Conservation (phyloP, 2,888 invertebrate species). For the Branchellion lobata region DNA sequence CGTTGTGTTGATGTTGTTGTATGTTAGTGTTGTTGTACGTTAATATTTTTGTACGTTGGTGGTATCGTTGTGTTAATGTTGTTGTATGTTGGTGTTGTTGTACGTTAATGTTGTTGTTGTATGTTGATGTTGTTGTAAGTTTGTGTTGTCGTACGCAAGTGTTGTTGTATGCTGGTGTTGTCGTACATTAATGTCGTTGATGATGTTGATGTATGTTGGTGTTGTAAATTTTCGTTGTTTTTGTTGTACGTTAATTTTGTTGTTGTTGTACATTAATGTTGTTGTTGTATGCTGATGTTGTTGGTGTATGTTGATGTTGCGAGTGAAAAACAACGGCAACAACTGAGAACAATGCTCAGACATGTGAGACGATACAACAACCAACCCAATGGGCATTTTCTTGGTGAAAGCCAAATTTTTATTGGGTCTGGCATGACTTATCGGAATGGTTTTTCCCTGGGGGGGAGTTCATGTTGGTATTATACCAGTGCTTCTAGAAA, state of each 20-base stretch:
- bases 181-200: no score
- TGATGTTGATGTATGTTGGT: no score
- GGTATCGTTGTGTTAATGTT: background rate
- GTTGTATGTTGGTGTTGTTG: background rate
- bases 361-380: no score
- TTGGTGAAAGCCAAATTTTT: constrained; percentile 83
- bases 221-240: no score
- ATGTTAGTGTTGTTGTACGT: background rate
- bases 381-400: constrained; percentile 83
- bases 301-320: no score
- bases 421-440: constrained; percentile 86
- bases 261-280: no score
- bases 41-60: background rate
- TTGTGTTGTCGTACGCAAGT: no score
- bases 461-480: background rate
- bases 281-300: no score
- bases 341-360: no score
- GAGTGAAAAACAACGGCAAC: no score
- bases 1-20: constrained; percentile 75
- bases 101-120: background rate
- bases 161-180: no score
- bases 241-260: background rate
- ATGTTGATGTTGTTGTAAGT: no score
- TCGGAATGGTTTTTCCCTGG: constrained; percentile 81
- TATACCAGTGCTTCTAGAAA: background rate